Percentiles rank a stretch among this genome's conserved stretches.
Conservation (phyloP, 2,797 vertebrate genomes). For the Astyanax mexicanus region DNA sequence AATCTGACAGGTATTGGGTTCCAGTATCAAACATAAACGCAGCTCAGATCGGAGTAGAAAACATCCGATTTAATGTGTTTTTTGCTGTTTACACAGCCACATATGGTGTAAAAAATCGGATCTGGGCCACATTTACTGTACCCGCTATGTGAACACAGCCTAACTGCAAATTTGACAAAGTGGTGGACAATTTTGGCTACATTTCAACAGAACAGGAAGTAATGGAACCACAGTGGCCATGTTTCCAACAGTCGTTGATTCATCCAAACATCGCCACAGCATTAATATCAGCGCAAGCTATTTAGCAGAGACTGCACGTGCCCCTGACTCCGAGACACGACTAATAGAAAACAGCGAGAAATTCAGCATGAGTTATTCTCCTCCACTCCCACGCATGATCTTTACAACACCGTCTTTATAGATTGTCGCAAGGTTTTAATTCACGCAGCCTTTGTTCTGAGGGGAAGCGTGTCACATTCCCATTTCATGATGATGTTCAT, state of each 20-base stretch:
- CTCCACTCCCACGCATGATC: constrained; percentile 8
- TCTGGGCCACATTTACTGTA: no score
- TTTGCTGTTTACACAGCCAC: no score
- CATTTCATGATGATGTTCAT: constrained; percentile 37
- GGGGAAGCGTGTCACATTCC: constrained; percentile 16
- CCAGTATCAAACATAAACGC: no score
- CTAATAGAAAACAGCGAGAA: constrained; percentile 3
- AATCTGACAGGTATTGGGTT: no score
- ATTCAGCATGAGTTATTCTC: constrained; percentile 13
- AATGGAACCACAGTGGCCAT: no score
- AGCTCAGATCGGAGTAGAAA: no score
- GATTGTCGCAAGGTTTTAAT: constrained; percentile 35
- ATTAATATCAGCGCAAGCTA: not conserved
- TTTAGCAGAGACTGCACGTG: not conserved
- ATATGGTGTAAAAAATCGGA: no score
- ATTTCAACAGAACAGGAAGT: no score
- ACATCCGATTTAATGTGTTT: no score
- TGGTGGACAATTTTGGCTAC: no score
- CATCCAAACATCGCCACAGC: not conserved
- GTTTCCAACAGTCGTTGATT: constrained; percentile 5
- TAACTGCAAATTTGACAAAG: no score
- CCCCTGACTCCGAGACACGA: not conserved
- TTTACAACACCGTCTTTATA: constrained; percentile 31
- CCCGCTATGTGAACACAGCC: no score
- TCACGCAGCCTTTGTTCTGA: constrained; percentile 42